Percentiles rank a stretch among this genome's conserved stretches.
These are phyloP conservation scores for Gnathonemus longibarbis DNA, from an alignment of 2,113 vertebrate genomes.

Conservation along the genomic window DNA sequence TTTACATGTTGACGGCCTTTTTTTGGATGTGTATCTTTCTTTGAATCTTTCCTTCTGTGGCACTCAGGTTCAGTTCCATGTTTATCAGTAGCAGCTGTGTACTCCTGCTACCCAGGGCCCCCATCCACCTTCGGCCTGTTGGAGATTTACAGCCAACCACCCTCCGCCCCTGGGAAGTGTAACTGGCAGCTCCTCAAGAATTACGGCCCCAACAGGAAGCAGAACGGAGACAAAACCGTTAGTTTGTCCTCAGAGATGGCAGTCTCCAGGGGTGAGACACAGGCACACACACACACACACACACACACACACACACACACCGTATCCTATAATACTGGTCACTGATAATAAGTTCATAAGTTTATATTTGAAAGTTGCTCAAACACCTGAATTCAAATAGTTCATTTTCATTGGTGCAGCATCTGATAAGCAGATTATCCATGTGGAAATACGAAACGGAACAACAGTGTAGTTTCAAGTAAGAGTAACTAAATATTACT, in stretches of 20 bases:
- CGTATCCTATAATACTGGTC: neutral
- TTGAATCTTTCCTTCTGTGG: neutral
- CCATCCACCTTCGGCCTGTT: neutral
- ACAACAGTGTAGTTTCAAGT: neutral
- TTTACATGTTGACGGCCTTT: neutral
- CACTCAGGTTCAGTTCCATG: neutral
- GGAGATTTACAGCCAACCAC: neutral
- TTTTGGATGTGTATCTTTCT: neutral
- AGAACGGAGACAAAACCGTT: constrained; percentile 8
- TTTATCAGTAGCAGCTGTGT: constrained; percentile 2
- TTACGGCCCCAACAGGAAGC: constrained; percentile 10
- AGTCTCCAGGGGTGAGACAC: neutral
- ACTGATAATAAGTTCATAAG: neutral
- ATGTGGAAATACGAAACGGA: neutral
- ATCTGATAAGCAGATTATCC: neutral
- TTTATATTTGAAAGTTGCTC: neutral
- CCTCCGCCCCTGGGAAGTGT: neutral
- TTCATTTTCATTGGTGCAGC: neutral
- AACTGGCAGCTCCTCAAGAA: constrained; percentile 12
- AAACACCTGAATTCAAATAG: neutral
- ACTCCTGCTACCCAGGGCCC: constrained; percentile 1
- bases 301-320: neutral
- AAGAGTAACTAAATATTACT: neutral
- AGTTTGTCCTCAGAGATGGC: neutral
- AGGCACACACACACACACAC: neutral